A percentile compares a stretch with the other conserved stretches of the same genome.
These are phyloP conservation scores for Cheilosia vulpina DNA, from an alignment of 2,888 invertebrate species.

Conservation along the genomic window DNA sequence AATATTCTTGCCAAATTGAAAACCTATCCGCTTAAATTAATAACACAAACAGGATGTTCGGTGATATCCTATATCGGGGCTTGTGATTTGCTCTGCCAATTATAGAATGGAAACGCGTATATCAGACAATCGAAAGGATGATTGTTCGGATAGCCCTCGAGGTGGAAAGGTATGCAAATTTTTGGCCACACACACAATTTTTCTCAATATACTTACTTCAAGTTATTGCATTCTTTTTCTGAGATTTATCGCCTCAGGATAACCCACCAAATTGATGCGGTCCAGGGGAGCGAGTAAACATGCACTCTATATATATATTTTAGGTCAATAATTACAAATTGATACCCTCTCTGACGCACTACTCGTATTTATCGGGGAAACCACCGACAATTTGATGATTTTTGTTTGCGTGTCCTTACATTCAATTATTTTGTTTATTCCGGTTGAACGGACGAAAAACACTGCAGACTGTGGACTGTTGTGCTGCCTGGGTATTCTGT, in stretches of 20 bases:
- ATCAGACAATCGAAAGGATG: constrained; percentile 46
- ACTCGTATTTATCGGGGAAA: constrained; percentile 33
- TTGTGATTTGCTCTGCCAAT: constrained; percentile 24
- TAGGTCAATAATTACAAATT: constrained; percentile 60
- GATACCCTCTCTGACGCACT: constrained; percentile 11
- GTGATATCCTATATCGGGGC: constrained; percentile 38
- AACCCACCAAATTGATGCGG: constrained; percentile 12
- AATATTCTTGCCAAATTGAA: constrained; percentile 61
- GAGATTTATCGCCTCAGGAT: constrained; percentile 61
- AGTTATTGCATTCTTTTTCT: neutral
- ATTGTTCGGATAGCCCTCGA: constrained; percentile 52
- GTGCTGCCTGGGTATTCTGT: constrained; percentile 26
- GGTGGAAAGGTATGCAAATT: constrained; percentile 65
- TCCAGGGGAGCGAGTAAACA: constrained; percentile 32
- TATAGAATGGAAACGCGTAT: neutral
- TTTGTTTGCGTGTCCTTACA: constrained; percentile 66
- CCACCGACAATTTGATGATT: constrained; percentile 66
- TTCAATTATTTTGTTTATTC: constrained; percentile 72
- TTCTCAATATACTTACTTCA: neutral
- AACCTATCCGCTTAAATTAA: constrained; percentile 70
- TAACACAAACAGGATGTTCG: constrained; percentile 50
- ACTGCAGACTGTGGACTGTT: neutral
- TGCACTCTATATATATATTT: constrained; percentile 12
- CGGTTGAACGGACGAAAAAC: constrained; percentile 37
- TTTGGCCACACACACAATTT: constrained; percentile 32